Evolutionary conservation across 2,888 invertebrate genomes (phyloP).

Genomic region (Tenodera sinensis): DNA sequence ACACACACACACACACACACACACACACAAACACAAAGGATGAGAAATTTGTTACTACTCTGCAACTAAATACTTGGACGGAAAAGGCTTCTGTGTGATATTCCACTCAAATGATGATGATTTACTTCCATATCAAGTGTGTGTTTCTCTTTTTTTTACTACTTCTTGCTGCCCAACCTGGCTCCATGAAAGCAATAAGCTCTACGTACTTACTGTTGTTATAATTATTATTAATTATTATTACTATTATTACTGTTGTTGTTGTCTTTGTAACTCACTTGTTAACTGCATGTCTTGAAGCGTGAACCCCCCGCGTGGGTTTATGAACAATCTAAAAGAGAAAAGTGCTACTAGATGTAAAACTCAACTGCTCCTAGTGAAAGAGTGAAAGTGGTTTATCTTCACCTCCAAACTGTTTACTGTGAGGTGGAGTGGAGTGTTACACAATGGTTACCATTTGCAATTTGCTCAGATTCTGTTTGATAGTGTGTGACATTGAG

Average conservation of each 20-base stretch:
- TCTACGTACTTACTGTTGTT: conserved; percentile 24
- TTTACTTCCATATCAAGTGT: conserved; percentile 30
- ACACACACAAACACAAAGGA: neutral
- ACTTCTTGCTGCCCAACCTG: conserved; percentile 23
- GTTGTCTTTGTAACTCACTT: conserved; percentile 20
- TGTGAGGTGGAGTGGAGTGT: neutral
- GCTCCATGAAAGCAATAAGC: conserved; percentile 30
- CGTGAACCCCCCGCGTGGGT: neutral
- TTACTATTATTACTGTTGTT: conserved; percentile 1
- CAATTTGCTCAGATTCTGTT: neutral
- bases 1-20: neutral
- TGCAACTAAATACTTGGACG: conserved; percentile 22
- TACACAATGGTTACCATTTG: neutral
- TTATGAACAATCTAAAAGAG: neutral
- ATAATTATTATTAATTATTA: conserved; percentile 12
- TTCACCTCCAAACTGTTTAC: neutral
- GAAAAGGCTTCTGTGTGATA: conserved; percentile 27
- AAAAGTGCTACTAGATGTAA: neutral
- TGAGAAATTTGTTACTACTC: neutral
- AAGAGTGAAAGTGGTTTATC: neutral
- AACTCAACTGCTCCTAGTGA: neutral
- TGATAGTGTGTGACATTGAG: neutral
- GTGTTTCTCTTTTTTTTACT: conserved; percentile 22
- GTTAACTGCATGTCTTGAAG: conserved; percentile 23
- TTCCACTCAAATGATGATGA: conserved; percentile 19